phyloP scores from a whole-genome alignment of 64 coral and sea anemone species.

The Astreopora myriophthalma region DNA sequence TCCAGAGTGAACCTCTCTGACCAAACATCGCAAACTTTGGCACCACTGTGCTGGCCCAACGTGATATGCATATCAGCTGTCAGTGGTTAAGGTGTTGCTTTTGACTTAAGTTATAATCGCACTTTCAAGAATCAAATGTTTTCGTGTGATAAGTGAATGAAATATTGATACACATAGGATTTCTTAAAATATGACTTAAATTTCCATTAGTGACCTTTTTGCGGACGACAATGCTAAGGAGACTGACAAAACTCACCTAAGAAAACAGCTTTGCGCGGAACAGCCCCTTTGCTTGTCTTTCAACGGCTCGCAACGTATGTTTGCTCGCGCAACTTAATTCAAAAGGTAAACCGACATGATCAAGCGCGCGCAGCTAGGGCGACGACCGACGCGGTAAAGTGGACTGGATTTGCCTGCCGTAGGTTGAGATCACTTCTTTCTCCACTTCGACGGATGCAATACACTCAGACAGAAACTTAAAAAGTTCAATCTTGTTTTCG shows the following conservation, averaged over 20 bases:
- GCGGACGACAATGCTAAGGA: neutral
- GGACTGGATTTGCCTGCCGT: neutral
- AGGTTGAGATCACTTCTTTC: neutral
- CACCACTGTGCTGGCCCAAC: too few relatives aligned
- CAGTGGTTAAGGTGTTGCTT: too few relatives aligned
- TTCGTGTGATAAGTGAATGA: too few relatives aligned
- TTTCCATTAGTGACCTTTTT: too few relatives aligned
- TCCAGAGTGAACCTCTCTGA: too few relatives aligned
- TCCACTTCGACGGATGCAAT: neutral
- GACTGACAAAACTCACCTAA: neutral
- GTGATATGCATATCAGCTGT: too few relatives aligned
- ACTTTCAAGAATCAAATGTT: too few relatives aligned
- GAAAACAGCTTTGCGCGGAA: neutral
- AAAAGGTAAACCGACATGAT: neutral
- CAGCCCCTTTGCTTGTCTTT: neutral
- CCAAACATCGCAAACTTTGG: too few relatives aligned
- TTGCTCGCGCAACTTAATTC: neutral
- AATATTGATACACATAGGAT: too few relatives aligned
- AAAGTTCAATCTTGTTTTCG: slow-evolving; percentile 16
- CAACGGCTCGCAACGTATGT: neutral
- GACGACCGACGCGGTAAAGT: neutral
- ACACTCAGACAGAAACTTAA: slow-evolving; percentile 14
- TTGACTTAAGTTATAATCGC: too few relatives aligned
- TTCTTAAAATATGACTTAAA: too few relatives aligned
- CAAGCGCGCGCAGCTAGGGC: neutral